Conservation (phyloP, 2,797 vertebrate genomes). For the Arctocebus calabarensis region DNA sequence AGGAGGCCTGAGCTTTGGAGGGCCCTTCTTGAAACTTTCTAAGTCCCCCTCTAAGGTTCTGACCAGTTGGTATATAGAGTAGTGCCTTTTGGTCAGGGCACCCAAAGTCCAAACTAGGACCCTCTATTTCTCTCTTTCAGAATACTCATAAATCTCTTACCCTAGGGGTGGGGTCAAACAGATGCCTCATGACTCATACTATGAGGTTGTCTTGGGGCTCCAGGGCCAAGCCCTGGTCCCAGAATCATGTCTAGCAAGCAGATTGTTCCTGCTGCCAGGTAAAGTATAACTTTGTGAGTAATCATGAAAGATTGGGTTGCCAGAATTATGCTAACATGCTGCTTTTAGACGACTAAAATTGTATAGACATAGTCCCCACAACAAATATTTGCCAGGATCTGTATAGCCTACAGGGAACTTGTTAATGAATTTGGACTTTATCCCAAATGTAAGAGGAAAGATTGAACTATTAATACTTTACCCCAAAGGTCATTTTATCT, state of each 20-base stretch:
- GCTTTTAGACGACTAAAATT: background rate
- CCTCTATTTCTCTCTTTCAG: background rate
- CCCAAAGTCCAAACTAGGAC: background rate
- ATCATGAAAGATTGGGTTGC: background rate
- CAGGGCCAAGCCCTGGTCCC: background rate
- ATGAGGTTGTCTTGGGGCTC: background rate
- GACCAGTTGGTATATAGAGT: background rate
- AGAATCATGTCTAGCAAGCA: background rate
- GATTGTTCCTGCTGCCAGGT: background rate
- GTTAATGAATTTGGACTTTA: constrained; percentile 43
- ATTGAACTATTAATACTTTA: background rate
- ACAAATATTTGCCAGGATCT: background rate
- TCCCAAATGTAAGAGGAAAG: background rate
- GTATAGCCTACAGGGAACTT: background rate
- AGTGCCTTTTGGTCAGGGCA: background rate
- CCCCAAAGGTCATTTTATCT: background rate
- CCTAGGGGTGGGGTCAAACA: background rate
- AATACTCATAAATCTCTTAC: background rate
- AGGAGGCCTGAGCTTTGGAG: background rate
- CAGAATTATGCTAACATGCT: background rate
- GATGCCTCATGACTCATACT: background rate
- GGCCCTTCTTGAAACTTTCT: background rate
- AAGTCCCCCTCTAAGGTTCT: background rate
- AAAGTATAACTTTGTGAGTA: background rate
- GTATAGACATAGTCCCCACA: background rate